These are phyloP conservation scores for Chionodraco myersi DNA, from an alignment of 2,113 vertebrate genomes.

Conservation along the genomic window DNA sequence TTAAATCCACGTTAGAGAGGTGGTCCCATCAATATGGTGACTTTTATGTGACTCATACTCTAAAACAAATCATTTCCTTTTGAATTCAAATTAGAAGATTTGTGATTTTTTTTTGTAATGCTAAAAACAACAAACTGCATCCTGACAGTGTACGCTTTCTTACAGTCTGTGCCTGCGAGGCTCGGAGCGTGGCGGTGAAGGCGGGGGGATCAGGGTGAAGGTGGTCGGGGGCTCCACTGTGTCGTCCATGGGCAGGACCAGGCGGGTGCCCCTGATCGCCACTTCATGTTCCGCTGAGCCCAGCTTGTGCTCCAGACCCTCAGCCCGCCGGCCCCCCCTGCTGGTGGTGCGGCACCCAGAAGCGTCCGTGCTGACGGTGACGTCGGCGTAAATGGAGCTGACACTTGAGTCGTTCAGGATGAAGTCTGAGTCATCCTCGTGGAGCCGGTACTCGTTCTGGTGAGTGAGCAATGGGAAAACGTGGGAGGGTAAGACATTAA, in stretches of 20 bases:
- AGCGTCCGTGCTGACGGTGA: constrained; percentile 87
- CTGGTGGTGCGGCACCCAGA: constrained; percentile 68
- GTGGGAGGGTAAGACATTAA: not conserved
- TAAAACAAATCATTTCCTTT: constrained; percentile 14
- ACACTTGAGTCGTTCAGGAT: constrained; percentile 92
- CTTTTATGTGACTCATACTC: not conserved
- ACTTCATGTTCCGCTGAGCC: constrained; percentile 89
- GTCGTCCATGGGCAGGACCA: constrained; percentile 93
- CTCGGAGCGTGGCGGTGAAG: constrained; percentile 71
- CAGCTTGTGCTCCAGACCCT: constrained; percentile 88
- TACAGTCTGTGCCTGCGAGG: constrained; percentile 78
- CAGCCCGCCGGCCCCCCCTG: constrained; percentile 79
- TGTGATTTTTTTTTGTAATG: not conserved
- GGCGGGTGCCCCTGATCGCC: constrained; percentile 89
- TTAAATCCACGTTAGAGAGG: constrained; percentile 8
- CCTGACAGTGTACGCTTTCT: constrained; percentile 10
- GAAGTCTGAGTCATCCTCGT: constrained; percentile 93
- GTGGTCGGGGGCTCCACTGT: constrained; percentile 84
- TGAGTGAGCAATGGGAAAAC: not conserved
- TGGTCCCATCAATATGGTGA: not conserved
- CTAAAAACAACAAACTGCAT: constrained; percentile 18
- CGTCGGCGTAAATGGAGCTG: constrained; percentile 91
- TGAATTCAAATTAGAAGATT: constrained; percentile 14
- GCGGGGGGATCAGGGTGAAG: constrained; percentile 76
- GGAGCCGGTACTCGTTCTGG: constrained; percentile 92